These are phyloP conservation scores for Pteropus rufus DNA, from an alignment of 2,797 vertebrate species.

Conservation along the genomic window DNA sequence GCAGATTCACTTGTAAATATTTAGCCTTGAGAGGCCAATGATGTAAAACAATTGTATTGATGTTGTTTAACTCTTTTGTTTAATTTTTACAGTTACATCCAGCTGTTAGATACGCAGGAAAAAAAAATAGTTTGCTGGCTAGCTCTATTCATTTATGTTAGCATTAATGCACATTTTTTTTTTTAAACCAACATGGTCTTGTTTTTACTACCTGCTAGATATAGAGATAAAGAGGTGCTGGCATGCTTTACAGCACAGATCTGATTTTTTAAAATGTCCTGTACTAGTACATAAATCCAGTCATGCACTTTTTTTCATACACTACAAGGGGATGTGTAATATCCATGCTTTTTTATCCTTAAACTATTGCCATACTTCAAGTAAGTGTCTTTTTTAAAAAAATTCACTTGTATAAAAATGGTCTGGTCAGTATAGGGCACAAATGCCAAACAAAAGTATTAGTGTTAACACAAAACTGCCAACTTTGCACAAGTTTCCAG, in stretches of 20 bases:
- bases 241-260: slow-evolving; percentile 96
- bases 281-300: slow-evolving; percentile 93
- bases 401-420: slow-evolving; percentile 84
- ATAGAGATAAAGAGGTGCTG: slow-evolving; percentile 89
- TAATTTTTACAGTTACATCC: slow-evolving; percentile 92
- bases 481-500: slow-evolving; percentile 88
- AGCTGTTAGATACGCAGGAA: slow-evolving; percentile 92
- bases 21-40: slow-evolving; percentile 93
- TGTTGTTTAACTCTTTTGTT: slow-evolving; percentile 91
- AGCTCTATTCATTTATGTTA: slow-evolving; percentile 95
- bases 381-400: slow-evolving; percentile 82
- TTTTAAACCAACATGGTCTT: slow-evolving; percentile 88
- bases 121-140: slow-evolving; percentile 93
- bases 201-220: slow-evolving; percentile 98
- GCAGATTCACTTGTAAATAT: slow-evolving; percentile 98
- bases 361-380: slow-evolving; percentile 86
- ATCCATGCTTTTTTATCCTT: slow-evolving; percentile 85
- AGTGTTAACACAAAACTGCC: slow-evolving; percentile 86
- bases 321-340: slow-evolving; percentile 97
- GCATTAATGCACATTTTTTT: slow-evolving; percentile 91
- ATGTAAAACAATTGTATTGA: slow-evolving; percentile 98
- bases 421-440: slow-evolving; percentile 85
- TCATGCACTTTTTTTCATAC: slow-evolving; percentile 98
- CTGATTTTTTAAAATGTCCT: slow-evolving; percentile 90
- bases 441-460: slow-evolving; percentile 87